Percentiles rank a stretch among this genome's conserved stretches.
Evolutionary conservation across 2,888 invertebrate genomes (phyloP).

Genomic region (Charanyca ferruginea): DNA sequence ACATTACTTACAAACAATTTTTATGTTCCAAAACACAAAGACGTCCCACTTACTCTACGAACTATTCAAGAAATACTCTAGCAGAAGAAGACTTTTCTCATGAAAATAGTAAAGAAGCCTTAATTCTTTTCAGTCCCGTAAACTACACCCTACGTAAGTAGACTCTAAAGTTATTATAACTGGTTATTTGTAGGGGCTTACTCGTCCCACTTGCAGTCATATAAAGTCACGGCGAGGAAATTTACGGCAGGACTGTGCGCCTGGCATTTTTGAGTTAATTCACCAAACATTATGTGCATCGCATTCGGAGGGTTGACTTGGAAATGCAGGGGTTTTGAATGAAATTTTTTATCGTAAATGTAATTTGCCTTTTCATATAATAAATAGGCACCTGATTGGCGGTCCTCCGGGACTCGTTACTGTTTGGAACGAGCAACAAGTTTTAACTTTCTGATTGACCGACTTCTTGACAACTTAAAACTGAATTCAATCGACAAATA

Average conservation of each 20-base stretch:
- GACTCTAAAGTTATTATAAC: conserved; percentile 56
- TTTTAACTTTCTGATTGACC: too few species aligned
- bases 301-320: conserved; percentile 26
- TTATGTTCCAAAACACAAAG: not conserved
- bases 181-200: conserved; percentile 60
- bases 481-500: too few species aligned
- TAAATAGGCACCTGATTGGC: not conserved
- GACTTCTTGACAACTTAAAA: too few species aligned
- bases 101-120: conserved; percentile 30
- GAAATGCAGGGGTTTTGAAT: conserved; percentile 17
- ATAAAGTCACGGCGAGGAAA: conserved; percentile 51
- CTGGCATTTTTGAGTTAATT: conserved; percentile 62
- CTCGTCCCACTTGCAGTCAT: conserved; percentile 56
- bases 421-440: too few species aligned
- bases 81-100: conserved; percentile 31
- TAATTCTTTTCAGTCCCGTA: conserved; percentile 43
- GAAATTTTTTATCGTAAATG: conserved; percentile 24
- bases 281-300: conserved; percentile 53
- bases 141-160: conserved; percentile 43
- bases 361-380: not conserved
- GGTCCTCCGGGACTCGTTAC: too few species aligned
- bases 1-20: not conserved
- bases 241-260: conserved; percentile 47
- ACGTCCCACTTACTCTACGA: not conserved
- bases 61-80: not conserved